phyloP scores from a whole-genome alignment of 2,797 vertebrate genomes.

The Phalanger gymnotis region DNA sequence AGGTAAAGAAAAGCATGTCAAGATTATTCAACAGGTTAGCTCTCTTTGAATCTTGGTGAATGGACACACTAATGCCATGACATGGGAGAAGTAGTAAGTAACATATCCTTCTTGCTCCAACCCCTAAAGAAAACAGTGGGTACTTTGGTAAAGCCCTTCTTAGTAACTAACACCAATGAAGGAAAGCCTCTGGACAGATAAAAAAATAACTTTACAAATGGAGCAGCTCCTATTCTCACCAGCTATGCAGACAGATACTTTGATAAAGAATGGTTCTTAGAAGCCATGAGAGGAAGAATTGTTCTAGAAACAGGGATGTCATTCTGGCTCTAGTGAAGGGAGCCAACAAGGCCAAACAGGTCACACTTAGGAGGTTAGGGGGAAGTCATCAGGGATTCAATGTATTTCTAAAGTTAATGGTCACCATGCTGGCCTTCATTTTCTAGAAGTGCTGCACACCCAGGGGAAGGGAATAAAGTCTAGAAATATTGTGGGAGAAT shows the following conservation, averaged over 20 bases:
- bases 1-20: conserved; percentile 22
- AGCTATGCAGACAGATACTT: neutral
- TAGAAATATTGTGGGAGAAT: neutral
- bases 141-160: neutral
- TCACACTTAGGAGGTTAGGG: neutral
- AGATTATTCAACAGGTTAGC: conserved; percentile 9
- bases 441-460: neutral
- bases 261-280: neutral
- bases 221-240: neutral
- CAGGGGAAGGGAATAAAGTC: neutral
- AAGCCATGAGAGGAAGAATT: neutral
- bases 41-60: neutral
- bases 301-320: neutral
- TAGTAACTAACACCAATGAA: neutral
- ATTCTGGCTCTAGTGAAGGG: neutral
- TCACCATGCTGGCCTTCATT: neutral
- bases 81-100: conserved; percentile 10
- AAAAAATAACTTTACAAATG: neutral
- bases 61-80: neutral
- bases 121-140: neutral
- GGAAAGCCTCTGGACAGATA: neutral
- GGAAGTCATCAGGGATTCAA: no score
- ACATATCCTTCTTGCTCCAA: neutral
- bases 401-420: neutral
- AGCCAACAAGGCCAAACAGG: neutral